Evolutionary conservation across 2,113 vertebrate species (phyloP).

Genomic region (Alces alces): DNA sequence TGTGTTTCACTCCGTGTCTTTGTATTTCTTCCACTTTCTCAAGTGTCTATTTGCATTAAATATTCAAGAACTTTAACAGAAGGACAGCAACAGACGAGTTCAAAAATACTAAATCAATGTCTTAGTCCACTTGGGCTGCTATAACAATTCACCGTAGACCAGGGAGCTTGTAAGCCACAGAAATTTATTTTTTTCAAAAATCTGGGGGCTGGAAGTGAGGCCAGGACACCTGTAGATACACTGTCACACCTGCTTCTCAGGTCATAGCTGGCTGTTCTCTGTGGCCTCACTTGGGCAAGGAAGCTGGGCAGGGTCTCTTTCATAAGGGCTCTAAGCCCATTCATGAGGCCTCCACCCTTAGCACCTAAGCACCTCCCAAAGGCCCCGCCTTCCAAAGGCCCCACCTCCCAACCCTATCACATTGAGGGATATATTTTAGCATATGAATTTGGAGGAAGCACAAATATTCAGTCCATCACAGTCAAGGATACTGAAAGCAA

Average conservation of each 20-base stretch:
- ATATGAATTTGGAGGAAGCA: too few species aligned
- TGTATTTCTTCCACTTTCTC: neutral
- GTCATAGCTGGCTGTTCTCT: rapidly evolving
- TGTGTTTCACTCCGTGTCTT: rapidly evolving
- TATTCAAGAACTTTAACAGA: neutral
- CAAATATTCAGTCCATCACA: too few species aligned
- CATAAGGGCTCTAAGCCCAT: too few species aligned
- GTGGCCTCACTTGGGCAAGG: rapidly evolving
- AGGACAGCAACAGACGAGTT: neutral
- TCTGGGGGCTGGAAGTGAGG: neutral
- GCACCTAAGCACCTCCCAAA: neutral
- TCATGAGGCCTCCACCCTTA: neutral
- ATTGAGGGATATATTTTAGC: rapidly evolving
- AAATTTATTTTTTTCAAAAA: neutral
- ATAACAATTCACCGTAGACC: rapidly evolving
- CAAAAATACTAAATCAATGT: too few species aligned
- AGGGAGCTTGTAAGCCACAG: neutral
- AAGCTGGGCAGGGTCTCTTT: neutral
- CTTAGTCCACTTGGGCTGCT: neutral
- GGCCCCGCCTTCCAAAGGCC: neutral
- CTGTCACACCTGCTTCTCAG: neutral
- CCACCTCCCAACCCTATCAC: neutral
- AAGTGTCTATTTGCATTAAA: neutral
- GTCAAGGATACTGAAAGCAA: neutral
- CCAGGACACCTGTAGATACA: rapidly evolving